Evolutionary conservation across 2,888 invertebrate species (phyloP).

Genomic region (Drosophila borborema): DNA sequence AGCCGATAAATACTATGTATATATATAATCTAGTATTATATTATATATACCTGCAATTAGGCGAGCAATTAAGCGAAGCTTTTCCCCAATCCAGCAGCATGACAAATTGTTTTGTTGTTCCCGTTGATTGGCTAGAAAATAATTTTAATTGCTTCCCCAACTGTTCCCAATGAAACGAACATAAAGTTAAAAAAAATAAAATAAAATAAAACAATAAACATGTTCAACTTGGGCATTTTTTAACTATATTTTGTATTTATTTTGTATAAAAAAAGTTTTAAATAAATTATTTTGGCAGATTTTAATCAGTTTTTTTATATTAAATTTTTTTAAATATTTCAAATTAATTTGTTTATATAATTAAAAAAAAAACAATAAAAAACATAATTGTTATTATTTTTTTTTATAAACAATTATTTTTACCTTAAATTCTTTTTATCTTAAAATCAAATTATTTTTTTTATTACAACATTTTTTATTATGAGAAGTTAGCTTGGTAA

Average conservation of each 20-base stretch:
- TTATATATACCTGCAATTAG: slow-evolving; percentile 39
- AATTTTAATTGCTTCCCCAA: slow-evolving; percentile 29
- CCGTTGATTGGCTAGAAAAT: slow-evolving; percentile 37
- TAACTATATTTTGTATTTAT: neutral
- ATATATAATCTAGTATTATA: slow-evolving; percentile 11
- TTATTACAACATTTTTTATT: neutral
- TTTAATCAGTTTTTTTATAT: neutral
- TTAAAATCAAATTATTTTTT: neutral
- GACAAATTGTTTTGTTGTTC: slow-evolving; percentile 49
- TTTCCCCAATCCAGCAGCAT: slow-evolving; percentile 23
- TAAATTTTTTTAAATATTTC: neutral
- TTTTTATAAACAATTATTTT: neutral
- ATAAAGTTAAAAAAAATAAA: neutral
- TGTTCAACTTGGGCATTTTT: neutral
- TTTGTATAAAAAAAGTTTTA: neutral
- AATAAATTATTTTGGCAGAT: neutral
- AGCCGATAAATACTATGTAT: neutral
- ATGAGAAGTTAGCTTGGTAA: neutral
- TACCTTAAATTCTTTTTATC: too few species aligned
- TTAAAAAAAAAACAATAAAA: too few species aligned
- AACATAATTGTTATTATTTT: too few species aligned
- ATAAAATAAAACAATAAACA: too few species aligned
- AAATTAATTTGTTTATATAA: neutral
- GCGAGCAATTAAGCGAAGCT: slow-evolving; percentile 32
- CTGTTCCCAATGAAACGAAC: slow-evolving; percentile 12